phyloP scores from a whole-genome alignment of 2,888 invertebrate genomes.

The Drosophila paucipuncta region DNA sequence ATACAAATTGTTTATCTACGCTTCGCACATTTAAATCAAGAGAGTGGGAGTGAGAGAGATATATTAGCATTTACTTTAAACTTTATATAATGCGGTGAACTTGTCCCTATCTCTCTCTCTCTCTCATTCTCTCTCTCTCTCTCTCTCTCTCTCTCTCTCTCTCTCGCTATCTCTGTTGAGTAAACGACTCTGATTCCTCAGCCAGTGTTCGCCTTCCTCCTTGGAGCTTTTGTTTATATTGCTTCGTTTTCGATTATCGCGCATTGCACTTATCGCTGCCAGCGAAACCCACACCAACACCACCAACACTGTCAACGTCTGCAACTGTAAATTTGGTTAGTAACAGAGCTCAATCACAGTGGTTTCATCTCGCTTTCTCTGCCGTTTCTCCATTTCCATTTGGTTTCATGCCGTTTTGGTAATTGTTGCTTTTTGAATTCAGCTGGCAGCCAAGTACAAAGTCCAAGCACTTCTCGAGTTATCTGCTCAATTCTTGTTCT shows the following conservation, averaged over 20 bases:
- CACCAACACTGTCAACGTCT: conserved; percentile 63
- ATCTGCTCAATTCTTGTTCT: conserved; percentile 20
- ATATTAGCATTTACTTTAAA: background rate
- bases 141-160: background rate
- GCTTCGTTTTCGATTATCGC: conserved; percentile 77
- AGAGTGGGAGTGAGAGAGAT: background rate
- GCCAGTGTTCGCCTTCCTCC: conserved; percentile 24
- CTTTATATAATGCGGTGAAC: background rate
- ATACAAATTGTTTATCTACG: background rate
- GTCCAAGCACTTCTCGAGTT: conserved; percentile 47
- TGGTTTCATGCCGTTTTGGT: conserved; percentile 42
- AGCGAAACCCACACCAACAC: conserved; percentile 14
- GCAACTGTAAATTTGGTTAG: conserved; percentile 28
- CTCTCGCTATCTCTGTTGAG: background rate
- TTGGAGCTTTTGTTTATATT: conserved; percentile 70
- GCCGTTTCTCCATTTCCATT: background rate
- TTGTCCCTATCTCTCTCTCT: background rate
- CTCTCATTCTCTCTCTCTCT: background rate
- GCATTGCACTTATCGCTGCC: conserved; percentile 69
- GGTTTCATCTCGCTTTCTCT: conserved; percentile 15
- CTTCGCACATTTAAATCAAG: background rate
- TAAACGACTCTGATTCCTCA: conserved; percentile 28
- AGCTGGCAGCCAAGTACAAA: conserved; percentile 46
- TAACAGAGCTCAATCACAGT: conserved; percentile 61
- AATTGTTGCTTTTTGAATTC: conserved; percentile 80